phyloP scores from a whole-genome alignment of 1,140 invertebrate species.

The Zophobas morio region DNA sequence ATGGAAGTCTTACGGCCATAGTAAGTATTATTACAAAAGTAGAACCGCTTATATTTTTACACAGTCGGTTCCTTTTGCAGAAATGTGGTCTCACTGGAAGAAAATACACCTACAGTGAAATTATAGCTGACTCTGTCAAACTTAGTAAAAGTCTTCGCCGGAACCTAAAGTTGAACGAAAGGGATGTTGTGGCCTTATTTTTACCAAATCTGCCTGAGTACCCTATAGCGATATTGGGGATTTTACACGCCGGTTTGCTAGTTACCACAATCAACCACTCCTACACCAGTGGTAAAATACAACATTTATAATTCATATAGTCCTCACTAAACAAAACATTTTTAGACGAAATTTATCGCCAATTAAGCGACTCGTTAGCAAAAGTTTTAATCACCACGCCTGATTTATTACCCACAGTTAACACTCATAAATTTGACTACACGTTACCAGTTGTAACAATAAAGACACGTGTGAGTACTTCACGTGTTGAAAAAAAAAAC shows the following conservation, averaged over 20 bases:
- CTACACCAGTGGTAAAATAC: constrained; percentile 80
- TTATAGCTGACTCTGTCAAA: constrained; percentile 75
- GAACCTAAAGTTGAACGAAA: constrained; percentile 77
- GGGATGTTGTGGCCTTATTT: constrained; percentile 81
- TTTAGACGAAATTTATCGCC: constrained; percentile 83
- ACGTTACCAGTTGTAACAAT: constrained; percentile 73
- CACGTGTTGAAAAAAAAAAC: constrained; percentile 2
- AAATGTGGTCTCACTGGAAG: constrained; percentile 79
- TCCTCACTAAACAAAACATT: constrained; percentile 50
- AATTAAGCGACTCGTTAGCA: constrained; percentile 76
- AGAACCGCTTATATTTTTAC: constrained; percentile 11
- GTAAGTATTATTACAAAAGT: constrained; percentile 41
- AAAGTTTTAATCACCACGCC: constrained; percentile 79
- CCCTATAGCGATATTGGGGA: constrained; percentile 77
- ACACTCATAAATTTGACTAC: constrained; percentile 67
- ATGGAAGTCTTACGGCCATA: constrained; percentile 30
- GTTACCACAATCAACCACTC: constrained; percentile 86
- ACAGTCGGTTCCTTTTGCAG: constrained; percentile 67
- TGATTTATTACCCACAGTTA: constrained; percentile 68
- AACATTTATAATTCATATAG: neutral
- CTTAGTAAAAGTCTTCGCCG: constrained; percentile 79
- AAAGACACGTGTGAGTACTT: constrained; percentile 64
- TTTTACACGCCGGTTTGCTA: constrained; percentile 77
- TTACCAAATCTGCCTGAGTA: constrained; percentile 87
- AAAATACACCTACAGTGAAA: constrained; percentile 79